A percentile compares a stretch with the other conserved stretches of the same genome.
phyloP scores from a whole-genome alignment of 1,140 invertebrate species.

The Ridgeia piscesae region DNA sequence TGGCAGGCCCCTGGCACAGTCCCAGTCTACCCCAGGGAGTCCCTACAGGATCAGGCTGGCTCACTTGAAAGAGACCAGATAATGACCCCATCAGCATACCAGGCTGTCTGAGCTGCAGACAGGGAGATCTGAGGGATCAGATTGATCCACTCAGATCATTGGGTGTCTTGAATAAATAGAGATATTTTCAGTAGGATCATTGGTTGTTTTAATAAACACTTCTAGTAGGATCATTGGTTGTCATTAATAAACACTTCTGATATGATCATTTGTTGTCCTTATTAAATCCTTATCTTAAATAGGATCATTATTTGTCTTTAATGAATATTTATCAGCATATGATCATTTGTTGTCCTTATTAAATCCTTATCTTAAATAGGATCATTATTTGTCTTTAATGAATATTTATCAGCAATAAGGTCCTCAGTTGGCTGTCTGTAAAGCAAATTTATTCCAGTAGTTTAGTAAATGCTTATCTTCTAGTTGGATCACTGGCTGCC shows the following conservation, averaged over 20 bases:
- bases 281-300: neutral
- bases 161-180: too few relatives aligned
- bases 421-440: neutral
- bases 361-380: neutral
- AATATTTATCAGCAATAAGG: neutral
- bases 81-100: neutral
- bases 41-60: neutral
- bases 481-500: neutral
- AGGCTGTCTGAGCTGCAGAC: neutral
- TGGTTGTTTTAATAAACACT: too few relatives aligned
- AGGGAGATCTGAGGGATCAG: neutral
- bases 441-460: too few relatives aligned
- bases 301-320: too few relatives aligned
- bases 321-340: neutral
- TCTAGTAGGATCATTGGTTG: too few relatives aligned
- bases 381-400: neutral
- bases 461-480: too few relatives aligned
- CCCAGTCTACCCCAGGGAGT: neutral
- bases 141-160: neutral
- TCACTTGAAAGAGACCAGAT: neutral
- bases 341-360: neutral
- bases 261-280: neutral
- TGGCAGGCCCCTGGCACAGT: neutral
- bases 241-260: neutral
- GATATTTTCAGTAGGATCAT: too few relatives aligned